Percentiles rank a stretch among this genome's conserved stretches.
These are phyloP conservation scores for Ooceraea biroi DNA, from an alignment of 1,140 invertebrate species.

Conservation along the genomic window DNA sequence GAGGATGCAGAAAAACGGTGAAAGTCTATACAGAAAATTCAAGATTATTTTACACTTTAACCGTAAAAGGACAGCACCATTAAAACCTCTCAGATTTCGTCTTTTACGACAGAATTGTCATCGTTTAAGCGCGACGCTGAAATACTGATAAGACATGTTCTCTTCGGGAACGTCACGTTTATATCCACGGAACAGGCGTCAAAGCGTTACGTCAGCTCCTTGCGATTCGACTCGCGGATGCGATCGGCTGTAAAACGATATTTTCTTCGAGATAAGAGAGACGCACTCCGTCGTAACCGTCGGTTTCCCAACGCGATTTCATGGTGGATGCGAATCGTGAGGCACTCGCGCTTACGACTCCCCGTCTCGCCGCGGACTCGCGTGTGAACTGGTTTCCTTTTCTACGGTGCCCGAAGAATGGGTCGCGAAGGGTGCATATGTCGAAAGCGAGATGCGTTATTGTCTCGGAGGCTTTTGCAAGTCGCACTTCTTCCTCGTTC, in stretches of 20 bases:
- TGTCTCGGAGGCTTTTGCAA: slow-evolving; percentile 41
- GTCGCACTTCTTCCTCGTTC: slow-evolving; percentile 21
- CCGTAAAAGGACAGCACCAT: no score
- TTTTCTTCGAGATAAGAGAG: slow-evolving; percentile 16
- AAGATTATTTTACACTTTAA: background rate
- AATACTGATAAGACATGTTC: no score
- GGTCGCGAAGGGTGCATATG: slow-evolving; percentile 5
- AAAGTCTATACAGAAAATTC: background rate
- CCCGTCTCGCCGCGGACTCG: slow-evolving; percentile 19
- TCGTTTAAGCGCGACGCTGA: no score
- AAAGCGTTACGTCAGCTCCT: background rate
- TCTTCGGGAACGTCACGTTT: no score
- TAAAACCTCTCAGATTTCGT: no score
- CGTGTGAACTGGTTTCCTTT: slow-evolving; percentile 62
- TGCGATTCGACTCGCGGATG: background rate
- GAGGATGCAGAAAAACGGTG: background rate
- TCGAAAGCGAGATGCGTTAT: slow-evolving; percentile 55
- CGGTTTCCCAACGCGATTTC: slow-evolving; percentile 8
- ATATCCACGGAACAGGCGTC: background rate
- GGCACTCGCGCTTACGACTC: slow-evolving; percentile 14
- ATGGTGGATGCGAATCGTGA: slow-evolving; percentile 31
- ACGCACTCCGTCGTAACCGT: background rate
- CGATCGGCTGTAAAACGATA: background rate
- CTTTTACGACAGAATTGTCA: no score
- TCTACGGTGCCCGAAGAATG: slow-evolving; percentile 51